Evolutionary conservation across 2,888 invertebrate genomes (phyloP), one percentile per base, ranked within the genome.

Genomic region (Caenorhabditis japonica): DNA sequence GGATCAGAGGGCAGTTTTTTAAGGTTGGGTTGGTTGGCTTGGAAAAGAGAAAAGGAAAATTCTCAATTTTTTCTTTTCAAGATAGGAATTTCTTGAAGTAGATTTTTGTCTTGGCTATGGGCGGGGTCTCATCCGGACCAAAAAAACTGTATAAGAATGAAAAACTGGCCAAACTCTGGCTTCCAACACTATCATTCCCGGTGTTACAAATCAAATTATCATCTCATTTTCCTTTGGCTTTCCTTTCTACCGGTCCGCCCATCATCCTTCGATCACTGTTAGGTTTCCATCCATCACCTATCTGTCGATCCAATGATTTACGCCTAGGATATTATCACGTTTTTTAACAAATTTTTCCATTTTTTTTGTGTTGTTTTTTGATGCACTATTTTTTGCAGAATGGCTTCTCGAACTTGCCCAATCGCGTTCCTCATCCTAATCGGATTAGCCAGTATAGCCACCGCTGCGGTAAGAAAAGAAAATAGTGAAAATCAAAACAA

Each of bases 331-430:
- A 36, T 39, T 46, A 19, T 34, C 41, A 34, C 49, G 34, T 64
- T 38, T 55, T 56, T n/a, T n/a, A n/a, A n/a, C n/a, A n/a, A n/a
- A n/a, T n/a, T n/a, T n/a, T 56, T 34, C 34, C 55, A 12, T 15
- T 56, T 43, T 13, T 23, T 23, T 21, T 38, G 43, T 51, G 55
- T 7, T 47, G 43, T 34, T 56, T 56, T 19, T 41, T 49, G 56
- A 66, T 51, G 43, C 21, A 41, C 27, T 56, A 43, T 66, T 30
- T n/a, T 7, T 66, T 66, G 56, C 66, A 66, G 66, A 56, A 71
- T 71, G 58, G 41, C 44, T 30, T 62, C 60, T 71, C 62, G 33
- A 62, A 12, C 71, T 71, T 71, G 62, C 52, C 49, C 62, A 33
- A 56, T 51, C 43, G 58, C 58, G 52, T 58, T 62, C 58, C 17